phyloP scores from a whole-genome alignment of 1,140 invertebrate species.

The Procambarus clarkii region DNA sequence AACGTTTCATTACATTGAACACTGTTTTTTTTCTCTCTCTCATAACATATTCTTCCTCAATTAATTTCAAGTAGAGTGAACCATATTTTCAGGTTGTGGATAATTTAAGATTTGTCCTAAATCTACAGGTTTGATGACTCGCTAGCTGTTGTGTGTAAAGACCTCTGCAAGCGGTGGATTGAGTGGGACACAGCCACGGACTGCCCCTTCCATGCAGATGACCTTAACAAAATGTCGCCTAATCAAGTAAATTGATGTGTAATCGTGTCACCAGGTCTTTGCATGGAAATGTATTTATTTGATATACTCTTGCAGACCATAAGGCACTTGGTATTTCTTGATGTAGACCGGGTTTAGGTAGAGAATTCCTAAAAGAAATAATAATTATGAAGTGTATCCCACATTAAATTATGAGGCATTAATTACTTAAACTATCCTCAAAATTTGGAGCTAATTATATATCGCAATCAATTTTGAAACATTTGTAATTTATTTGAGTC shows the following conservation, averaged over 20 bases:
- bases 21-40: too few species aligned
- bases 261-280: not conserved
- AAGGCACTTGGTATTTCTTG: not conserved
- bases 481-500: too few species aligned
- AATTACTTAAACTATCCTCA: too few species aligned
- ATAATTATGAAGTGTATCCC: too few species aligned
- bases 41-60: too few species aligned
- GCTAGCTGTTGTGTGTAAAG: slow-evolving; percentile 18
- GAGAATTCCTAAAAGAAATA: too few species aligned
- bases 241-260: slow-evolving; percentile 23
- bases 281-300: too few species aligned
- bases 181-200: slow-evolving; percentile 19
- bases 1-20: too few species aligned
- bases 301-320: not conserved
- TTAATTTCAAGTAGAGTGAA: too few species aligned
- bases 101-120: not conserved
- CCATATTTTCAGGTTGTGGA: too few species aligned
- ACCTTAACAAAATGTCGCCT: slow-evolving; percentile 19
- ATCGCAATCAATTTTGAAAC: too few species aligned
- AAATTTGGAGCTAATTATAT: too few species aligned
- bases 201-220: slow-evolving; percentile 30
- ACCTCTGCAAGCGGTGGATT: slow-evolving; percentile 35
- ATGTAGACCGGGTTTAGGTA: not conserved
- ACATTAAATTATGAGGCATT: not conserved
- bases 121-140: slow-evolving; percentile 47